Percentiles rank a stretch among this genome's conserved stretches.
These are phyloP conservation scores for Indicator indicator DNA, from an alignment of 2,113 vertebrate species.

Conservation along the genomic window DNA sequence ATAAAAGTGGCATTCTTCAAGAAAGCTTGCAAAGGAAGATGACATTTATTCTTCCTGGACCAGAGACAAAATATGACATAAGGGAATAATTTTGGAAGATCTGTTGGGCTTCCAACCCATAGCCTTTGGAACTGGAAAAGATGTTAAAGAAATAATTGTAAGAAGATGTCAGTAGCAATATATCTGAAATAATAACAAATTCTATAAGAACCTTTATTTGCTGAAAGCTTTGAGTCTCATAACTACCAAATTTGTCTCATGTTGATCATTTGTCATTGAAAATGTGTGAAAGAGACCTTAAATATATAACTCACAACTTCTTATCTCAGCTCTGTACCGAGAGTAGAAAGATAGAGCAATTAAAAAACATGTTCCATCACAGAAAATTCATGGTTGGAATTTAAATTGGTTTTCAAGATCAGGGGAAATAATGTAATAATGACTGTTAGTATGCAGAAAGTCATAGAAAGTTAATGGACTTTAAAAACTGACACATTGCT, in stretches of 20 bases:
- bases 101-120: not conserved
- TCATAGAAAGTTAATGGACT: constrained; percentile 62
- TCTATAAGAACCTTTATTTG: not conserved
- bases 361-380: constrained; percentile 20
- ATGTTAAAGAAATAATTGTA: not conserved
- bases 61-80: not conserved
- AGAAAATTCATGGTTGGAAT: constrained; percentile 49
- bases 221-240: not conserved
- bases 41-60: not conserved
- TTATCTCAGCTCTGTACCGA: not conserved
- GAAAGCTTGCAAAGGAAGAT: not conserved
- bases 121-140: not conserved
- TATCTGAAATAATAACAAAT: not conserved
- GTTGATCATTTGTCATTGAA: constrained; percentile 28
- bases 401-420: constrained; percentile 62
- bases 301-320: constrained; percentile 14
- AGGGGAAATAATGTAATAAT: constrained; percentile 58
- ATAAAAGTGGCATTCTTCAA: not conserved
- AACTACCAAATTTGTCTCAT: not conserved
- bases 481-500: constrained; percentile 53
- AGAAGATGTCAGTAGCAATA: not conserved
- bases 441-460: constrained; percentile 47
- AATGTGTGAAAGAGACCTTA: constrained; percentile 5
- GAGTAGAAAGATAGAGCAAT: not conserved
- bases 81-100: not conserved